These are phyloP conservation scores for Chaetura pelagica DNA, from an alignment of 2,113 vertebrate species.

Conservation along the genomic window DNA sequence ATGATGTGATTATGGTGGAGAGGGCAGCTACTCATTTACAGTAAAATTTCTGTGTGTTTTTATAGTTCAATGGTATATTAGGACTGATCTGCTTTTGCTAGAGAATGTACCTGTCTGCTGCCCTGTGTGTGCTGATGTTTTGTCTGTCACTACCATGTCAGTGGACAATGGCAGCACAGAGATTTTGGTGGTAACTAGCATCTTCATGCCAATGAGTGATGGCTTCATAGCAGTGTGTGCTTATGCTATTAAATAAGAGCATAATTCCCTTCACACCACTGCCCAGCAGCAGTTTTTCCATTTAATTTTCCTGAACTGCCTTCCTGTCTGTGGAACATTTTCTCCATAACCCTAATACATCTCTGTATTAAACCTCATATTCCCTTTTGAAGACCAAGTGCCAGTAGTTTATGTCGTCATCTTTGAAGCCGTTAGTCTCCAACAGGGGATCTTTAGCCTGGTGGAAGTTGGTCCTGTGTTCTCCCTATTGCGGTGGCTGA, in stretches of 20 bases:
- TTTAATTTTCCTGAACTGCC: not conserved
- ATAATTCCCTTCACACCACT: not conserved
- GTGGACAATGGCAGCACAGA: rapidly evolving
- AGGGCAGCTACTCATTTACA: not conserved
- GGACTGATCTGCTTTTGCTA: not conserved
- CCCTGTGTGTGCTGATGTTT: not conserved
- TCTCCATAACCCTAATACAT: not conserved
- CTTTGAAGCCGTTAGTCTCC: not conserved
- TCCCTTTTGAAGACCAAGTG: not conserved
- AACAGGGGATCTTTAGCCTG: not conserved
- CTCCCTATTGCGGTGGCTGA: not conserved
- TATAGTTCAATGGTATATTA: not conserved
- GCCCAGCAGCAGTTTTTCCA: not conserved
- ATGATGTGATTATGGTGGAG: not conserved
- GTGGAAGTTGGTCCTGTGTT: not conserved
- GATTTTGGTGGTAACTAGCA: not conserved
- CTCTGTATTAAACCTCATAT: not conserved
- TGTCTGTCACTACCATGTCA: not conserved
- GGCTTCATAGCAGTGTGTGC: not conserved
- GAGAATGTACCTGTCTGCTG: not conserved
- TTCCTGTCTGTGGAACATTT: not conserved
- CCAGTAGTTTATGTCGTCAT: not conserved
- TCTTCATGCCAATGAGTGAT: not conserved
- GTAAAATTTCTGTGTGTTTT: constrained; percentile 2
- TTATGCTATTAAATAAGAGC: not conserved